Evolutionary conservation across 2,797 vertebrate genomes (phyloP).

Genomic region (Merluccius polli): DNA sequence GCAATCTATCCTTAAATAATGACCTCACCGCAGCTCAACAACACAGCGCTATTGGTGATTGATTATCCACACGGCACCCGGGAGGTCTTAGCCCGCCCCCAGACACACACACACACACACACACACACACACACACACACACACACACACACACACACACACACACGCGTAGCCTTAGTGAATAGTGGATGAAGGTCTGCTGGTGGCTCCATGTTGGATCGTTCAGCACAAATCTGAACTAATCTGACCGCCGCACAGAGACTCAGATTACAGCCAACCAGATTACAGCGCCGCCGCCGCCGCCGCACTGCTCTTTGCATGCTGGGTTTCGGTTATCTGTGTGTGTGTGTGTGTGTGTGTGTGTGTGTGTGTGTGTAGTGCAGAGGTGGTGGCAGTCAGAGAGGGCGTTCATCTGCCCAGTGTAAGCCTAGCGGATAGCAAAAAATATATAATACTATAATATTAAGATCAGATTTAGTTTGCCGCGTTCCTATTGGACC

Average conservation of each 20-base stretch:
- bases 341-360: conserved; percentile 21
- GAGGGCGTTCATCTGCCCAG: conserved; percentile 25
- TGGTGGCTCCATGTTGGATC: conserved; percentile 18
- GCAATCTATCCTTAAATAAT: too few species aligned
- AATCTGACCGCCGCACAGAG: conserved; percentile 60
- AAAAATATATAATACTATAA: conserved; percentile 36
- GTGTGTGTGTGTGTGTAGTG: conserved; percentile 9
- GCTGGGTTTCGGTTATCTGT: background rate
- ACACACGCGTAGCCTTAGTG: conserved; percentile 1
- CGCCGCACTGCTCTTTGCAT: conserved; percentile 27
- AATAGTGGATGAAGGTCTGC: conserved; percentile 3
- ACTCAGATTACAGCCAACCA: conserved; percentile 66
- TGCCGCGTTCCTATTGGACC: conserved; percentile 21
- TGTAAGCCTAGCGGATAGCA: conserved; percentile 28
- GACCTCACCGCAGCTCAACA: too few species aligned
- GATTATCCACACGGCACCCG: too few species aligned
- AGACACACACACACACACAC: background rate
- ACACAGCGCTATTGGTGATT: too few species aligned
- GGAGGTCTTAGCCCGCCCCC: background rate
- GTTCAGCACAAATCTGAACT: conserved; percentile 55
- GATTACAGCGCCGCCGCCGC: conserved; percentile 63
- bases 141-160: background rate
- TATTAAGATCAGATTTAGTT: conserved; percentile 28
- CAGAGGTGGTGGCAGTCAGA: conserved; percentile 2
- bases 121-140: background rate